Evolutionary conservation across 2,888 invertebrate species (phyloP).

Genomic region (Lasioglossum vierecki): DNA sequence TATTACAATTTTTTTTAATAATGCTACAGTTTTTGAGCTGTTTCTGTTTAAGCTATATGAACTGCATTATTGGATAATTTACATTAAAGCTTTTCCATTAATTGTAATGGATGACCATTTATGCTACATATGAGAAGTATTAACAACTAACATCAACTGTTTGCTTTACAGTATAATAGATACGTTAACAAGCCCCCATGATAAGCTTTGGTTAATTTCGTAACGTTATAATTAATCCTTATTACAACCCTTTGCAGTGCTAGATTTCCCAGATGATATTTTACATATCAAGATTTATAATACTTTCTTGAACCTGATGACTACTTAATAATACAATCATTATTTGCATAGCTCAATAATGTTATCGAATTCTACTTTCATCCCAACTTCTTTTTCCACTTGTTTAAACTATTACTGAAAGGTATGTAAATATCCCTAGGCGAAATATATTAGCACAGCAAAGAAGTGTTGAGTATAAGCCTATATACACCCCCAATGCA

Average conservation of each 20-base stretch:
- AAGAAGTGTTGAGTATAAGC: slow-evolving; percentile 69
- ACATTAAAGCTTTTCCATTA: slow-evolving; percentile 80
- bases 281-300: slow-evolving; percentile 45
- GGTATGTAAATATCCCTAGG: slow-evolving; percentile 58
- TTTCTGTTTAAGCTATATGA: slow-evolving; percentile 75
- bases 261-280: slow-evolving; percentile 63
- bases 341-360: slow-evolving; percentile 45
- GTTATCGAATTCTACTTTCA: slow-evolving; percentile 48
- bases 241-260: slow-evolving; percentile 69
- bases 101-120: slow-evolving; percentile 81
- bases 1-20: slow-evolving; percentile 56
- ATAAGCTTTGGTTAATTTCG: slow-evolving; percentile 73
- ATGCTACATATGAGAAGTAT: slow-evolving; percentile 80
- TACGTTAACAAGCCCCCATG: slow-evolving; percentile 75
- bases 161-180: slow-evolving; percentile 77
- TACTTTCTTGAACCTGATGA: slow-evolving; percentile 33
- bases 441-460: slow-evolving; percentile 74
- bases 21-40: slow-evolving; percentile 72
- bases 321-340: slow-evolving; percentile 40
- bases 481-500: slow-evolving; percentile 80
- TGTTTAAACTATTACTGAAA: slow-evolving; percentile 51
- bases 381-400: slow-evolving; percentile 32
- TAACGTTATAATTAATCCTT: slow-evolving; percentile 64
- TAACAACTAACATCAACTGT: slow-evolving; percentile 82
- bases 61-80: slow-evolving; percentile 72